Base-by-base conservation (phyloP, 53 echinoderm and acorn worm genomes). In the Paelopatides confundens region DNA sequence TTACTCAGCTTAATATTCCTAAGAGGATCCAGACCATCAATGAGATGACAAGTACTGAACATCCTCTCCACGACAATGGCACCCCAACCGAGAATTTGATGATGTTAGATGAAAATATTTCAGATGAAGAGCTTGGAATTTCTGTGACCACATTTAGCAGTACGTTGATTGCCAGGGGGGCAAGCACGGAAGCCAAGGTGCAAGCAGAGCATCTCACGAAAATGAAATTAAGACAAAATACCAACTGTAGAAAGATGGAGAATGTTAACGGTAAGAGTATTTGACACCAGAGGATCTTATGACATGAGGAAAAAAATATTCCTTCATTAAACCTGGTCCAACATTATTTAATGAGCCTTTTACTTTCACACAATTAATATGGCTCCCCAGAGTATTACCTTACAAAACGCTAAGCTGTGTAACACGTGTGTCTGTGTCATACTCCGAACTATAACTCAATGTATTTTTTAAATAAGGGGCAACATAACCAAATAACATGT, bases 131-230 rank as follows among this genome's bases (percentile, higher is more conserved):
- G 26, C 46, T 39, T 35, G 21, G 10, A n/a, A 46, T 23, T 1
- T 74, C 74, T 23, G 6, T 18, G 5, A 39, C 27, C 10, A 28
- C 15, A 1, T 27, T 74, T 1, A 24, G 74, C 13, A 46, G 47
- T 74, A 26, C 74, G 27, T 35, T 74, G 15, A 74, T 74, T 21
- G 28, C 74, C 27, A 39, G 47, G 35, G 14, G 74, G 14, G 74
- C 74, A 74, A 74, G 74, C 43, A 74, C 39, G 10, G 74, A 74
- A 5, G 74, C 39, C n/a, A 74, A 74, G 23, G 23, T 43, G 14
- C 74, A 74, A 3, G 4, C 39, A 43, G 74, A 40, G 40, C 74
- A 74, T 1, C 3, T 6, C 1, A n/a, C 58, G 7, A 15, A 6
- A 21, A 17, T 58, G 58, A 58, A 58, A 58, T 6, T 58, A 21